Conservation (phyloP, 1,140 invertebrate genomes). For the Tribolium madens region DNA sequence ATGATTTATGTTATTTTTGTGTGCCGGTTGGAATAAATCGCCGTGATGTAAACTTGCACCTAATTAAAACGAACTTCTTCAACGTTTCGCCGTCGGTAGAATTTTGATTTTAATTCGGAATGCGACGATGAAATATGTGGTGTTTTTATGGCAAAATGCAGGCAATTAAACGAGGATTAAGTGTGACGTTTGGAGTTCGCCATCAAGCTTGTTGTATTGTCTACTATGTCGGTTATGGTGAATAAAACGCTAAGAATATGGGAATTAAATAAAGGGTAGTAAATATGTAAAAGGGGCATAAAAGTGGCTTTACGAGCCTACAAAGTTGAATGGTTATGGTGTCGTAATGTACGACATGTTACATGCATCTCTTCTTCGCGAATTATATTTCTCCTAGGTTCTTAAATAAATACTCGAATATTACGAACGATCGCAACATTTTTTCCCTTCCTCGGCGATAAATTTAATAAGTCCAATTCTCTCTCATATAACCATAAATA, state of each 20-base stretch:
- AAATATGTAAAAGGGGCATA: conserved; percentile 60
- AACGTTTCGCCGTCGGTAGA: background rate
- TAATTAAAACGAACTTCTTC: conserved; percentile 8
- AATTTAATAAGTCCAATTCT: conserved; percentile 39
- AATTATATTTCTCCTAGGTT: conserved; percentile 6
- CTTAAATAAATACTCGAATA: background rate
- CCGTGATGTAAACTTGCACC: background rate
- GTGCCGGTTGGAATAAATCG: conserved; percentile 11
- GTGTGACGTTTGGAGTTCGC: conserved; percentile 18
- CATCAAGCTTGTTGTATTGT: conserved; percentile 37
- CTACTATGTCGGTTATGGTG: conserved; percentile 51
- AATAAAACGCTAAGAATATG: conserved; percentile 55
- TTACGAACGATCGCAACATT: background rate
- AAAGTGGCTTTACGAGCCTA: conserved; percentile 58
- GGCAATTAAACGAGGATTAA: conserved; percentile 16
- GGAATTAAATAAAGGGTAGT: conserved; percentile 60
- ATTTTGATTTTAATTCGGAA: background rate
- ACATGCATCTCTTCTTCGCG: conserved; percentile 43
- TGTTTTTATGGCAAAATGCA: background rate
- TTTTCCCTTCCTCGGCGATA: conserved; percentile 1
- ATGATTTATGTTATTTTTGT: conserved; percentile 43
- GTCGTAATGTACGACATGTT: conserved; percentile 56
- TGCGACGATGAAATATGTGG: background rate
- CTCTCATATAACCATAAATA: conserved; percentile 44
- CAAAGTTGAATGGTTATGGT: conserved; percentile 58